Percentiles rank a stretch among this genome's conserved stretches.
These are phyloP conservation scores for Cistogaster globosa DNA, from an alignment of 2,888 invertebrate genomes.

Conservation along the genomic window DNA sequence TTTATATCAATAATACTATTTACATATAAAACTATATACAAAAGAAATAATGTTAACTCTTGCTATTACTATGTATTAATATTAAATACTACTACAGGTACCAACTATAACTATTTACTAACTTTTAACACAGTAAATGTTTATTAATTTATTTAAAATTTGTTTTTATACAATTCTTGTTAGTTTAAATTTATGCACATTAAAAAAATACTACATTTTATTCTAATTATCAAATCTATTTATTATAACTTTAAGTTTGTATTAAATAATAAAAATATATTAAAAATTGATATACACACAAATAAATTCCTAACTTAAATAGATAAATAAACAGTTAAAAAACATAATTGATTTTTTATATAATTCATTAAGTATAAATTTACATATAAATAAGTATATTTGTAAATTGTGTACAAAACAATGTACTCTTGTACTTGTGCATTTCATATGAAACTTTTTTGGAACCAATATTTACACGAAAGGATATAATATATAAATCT, in stretches of 20 bases:
- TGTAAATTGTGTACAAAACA: conserved; percentile 59
- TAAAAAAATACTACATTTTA: background rate
- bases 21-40: conserved; percentile 48
- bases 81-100: conserved; percentile 13
- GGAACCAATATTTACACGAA: conserved; percentile 74
- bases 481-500: conserved; percentile 11
- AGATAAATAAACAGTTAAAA: background rate
- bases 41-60: conserved; percentile 23
- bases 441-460: conserved; percentile 74
- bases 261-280: conserved; percentile 26
- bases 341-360: background rate
- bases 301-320: conserved; percentile 5
- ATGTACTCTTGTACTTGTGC: conserved; percentile 74
- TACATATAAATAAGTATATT: conserved; percentile 5
- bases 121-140: background rate
- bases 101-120: background rate
- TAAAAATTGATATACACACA: conserved; percentile 9
- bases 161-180: background rate
- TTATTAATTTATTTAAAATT: background rate
- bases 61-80: background rate
- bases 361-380: background rate
- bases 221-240: background rate
- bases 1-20: conserved; percentile 40
- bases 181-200: background rate
- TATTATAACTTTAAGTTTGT: background rate